phyloP scores from a whole-genome alignment of 2,113 vertebrate species.

The Silurus glanis region DNA sequence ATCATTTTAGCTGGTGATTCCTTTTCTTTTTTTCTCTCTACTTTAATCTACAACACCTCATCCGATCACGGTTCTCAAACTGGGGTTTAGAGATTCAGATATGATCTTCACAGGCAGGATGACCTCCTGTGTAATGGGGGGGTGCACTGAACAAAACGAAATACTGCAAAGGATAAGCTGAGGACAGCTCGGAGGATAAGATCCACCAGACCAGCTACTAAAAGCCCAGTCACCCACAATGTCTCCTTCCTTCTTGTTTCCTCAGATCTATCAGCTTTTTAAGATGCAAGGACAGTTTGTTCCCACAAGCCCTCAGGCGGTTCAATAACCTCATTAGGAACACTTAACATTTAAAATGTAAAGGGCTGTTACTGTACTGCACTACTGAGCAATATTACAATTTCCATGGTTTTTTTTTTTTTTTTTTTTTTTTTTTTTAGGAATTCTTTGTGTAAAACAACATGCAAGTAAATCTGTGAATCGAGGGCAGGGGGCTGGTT shows the following conservation, averaged over 20 bases:
- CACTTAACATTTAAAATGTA: not conserved
- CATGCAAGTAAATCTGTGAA: not conserved
- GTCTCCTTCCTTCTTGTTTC: not conserved
- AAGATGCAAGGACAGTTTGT: not conserved
- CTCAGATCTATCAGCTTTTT: not conserved
- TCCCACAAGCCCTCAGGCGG: not conserved
- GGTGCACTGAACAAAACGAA: not conserved
- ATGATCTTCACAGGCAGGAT: not conserved
- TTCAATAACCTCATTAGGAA: not conserved
- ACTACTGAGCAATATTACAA: not conserved
- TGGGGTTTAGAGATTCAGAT: not conserved
- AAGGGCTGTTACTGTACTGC: not conserved
- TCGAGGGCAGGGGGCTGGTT: not conserved
- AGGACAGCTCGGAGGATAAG: not conserved
- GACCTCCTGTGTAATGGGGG: not conserved
- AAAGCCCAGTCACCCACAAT: not conserved
- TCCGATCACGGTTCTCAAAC: not conserved
- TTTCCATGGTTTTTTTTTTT: not conserved
- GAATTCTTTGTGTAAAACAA: not conserved
- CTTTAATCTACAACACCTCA: not conserved
- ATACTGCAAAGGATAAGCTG: not conserved
- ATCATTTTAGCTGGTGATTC: not conserved
- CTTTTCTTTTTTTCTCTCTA: not conserved
- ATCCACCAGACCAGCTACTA: not conserved
- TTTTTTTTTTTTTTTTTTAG: too few species aligned